Conservation (phyloP, 2,113 vertebrate genomes). For the Cebus imitator region DNA sequence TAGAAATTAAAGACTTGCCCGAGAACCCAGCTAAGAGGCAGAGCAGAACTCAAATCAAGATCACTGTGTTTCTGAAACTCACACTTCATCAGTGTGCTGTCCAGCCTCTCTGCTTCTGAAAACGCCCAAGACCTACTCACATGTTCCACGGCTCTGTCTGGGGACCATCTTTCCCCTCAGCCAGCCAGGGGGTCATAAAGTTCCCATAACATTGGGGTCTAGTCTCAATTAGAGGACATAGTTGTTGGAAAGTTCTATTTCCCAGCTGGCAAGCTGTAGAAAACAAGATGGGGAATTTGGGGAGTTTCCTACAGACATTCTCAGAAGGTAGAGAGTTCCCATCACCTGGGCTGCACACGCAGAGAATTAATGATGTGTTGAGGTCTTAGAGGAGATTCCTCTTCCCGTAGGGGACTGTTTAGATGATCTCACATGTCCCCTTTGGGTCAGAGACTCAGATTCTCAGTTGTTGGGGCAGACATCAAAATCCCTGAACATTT, state of each 20-base stretch:
- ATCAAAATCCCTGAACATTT: background rate
- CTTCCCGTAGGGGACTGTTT: background rate
- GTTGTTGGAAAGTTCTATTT: background rate
- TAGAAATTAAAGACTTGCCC: background rate
- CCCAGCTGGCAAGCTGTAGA: background rate
- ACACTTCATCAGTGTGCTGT: background rate
- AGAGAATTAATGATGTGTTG: background rate
- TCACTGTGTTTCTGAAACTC: constrained; percentile 38
- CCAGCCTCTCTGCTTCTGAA: background rate
- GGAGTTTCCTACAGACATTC: background rate
- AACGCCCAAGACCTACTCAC: background rate
- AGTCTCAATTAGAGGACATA: background rate
- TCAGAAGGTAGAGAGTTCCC: background rate
- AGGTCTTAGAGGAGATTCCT: background rate
- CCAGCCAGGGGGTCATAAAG: background rate
- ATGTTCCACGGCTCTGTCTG: background rate
- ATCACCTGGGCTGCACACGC: background rate
- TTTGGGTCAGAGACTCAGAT: background rate
- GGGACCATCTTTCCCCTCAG: background rate
- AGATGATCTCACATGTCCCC: background rate
- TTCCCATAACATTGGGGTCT: background rate
- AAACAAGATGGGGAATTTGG: background rate
- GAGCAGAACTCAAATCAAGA: background rate
- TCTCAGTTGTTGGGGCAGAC: background rate
- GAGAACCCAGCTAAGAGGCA: background rate